Evolutionary conservation across 2,888 invertebrate genomes (phyloP), one percentile per base, ranked within the genome.

Genomic region (Cetonia aurata): DNA sequence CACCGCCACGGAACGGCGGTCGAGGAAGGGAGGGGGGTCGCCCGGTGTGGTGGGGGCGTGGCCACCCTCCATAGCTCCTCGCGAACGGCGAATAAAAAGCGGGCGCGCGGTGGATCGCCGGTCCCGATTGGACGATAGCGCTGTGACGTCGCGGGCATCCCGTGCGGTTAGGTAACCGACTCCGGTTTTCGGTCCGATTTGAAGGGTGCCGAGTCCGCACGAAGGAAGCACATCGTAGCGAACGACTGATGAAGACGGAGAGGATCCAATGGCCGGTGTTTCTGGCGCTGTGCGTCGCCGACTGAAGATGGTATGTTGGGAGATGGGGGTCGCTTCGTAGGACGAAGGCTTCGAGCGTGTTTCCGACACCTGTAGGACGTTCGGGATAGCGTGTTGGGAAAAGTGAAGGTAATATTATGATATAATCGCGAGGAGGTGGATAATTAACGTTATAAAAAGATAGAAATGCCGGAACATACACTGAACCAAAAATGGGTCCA

Each of bases 111-210:
- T 72, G 74, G 70, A 72, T 72, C 72, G 59, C 60, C 66, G 55
- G 62, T 60, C 68, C 55, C 72, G 59, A 78, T 79, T 80, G 79
- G 79, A 70, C 41, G 70, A 73, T 59, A 67, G n/a, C 65, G 68
- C 3, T 25, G 79, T 81, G 79, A 82, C 83, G 82, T 80, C 82
- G 81, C 78, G 71, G 76, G 77, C 73, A 77, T 77, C 76, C 77
- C 72, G 25, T 25, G 25, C 19, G 6, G 6, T 25, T 12, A 33
- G n/a, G 6, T 31, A 25, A n/a, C 31, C 31, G 53, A 15, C 19
- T 53, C 31, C 3, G 53, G 31, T 25, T 25, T 25, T n/a, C n/a
- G 75, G 72, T 70, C 74, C 75, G 77, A 75, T 76, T 73, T 72
- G 25, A 25, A 25, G 25, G 25, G 25, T 4, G 25, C 25, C 25